A percentile compares a stretch with the other conserved stretches of the same genome.
Evolutionary conservation across 2,888 invertebrate species (phyloP).

Genomic region (Hanleya hanleyi): DNA sequence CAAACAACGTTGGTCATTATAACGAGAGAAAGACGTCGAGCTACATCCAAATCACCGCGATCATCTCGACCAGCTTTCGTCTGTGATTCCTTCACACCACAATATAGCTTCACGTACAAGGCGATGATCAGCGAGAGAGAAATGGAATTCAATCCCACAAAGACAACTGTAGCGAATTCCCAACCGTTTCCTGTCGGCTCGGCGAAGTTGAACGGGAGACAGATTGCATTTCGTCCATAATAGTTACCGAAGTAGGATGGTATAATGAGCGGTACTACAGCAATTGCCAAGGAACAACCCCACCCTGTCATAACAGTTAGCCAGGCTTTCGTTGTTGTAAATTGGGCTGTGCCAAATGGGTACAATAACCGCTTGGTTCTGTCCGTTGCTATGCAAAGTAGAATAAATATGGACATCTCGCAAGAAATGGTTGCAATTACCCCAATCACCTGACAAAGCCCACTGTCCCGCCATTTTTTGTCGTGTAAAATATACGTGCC

Average conservation of each 20-base stretch:
- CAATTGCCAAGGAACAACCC: neutral
- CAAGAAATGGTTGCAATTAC: constrained; percentile 65
- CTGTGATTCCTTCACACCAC: neutral
- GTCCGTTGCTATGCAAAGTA: constrained; percentile 46
- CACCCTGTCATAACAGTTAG: neutral
- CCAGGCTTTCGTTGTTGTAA: neutral
- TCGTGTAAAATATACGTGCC: constrained; percentile 78
- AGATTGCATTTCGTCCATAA: neutral
- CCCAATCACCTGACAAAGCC: constrained; percentile 78
- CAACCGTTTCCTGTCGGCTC: neutral
- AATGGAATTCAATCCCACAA: neutral
- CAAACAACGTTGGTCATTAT: constrained; percentile 3
- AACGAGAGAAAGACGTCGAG: neutral
- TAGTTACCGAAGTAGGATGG: neutral
- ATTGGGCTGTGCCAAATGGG: constrained; percentile 26
- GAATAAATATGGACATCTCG: constrained; percentile 47
- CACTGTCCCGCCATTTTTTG: constrained; percentile 78
- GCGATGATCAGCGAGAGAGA: neutral
- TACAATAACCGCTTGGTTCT: constrained; percentile 46
- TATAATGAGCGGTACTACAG: neutral
- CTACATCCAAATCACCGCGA: neutral
- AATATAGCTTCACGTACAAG: neutral
- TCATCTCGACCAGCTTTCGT: neutral
- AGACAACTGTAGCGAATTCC: neutral
- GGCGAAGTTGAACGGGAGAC: neutral